Evolutionary conservation across 2,113 vertebrate genomes (phyloP).

Genomic region (Callocephalon fimbriatum): DNA sequence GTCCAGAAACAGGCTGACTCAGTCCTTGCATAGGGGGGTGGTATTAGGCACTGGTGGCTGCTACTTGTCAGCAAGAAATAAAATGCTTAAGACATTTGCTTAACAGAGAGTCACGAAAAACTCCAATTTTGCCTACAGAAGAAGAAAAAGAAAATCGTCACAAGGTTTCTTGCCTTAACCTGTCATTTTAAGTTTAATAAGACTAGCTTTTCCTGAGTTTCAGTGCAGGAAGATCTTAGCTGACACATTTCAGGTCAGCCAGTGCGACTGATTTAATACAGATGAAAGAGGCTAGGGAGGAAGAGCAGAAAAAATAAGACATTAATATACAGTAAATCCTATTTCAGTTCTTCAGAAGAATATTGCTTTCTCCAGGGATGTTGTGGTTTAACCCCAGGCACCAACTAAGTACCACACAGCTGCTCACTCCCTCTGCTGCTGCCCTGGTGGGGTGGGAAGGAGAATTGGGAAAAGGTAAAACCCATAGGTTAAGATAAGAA

Average conservation of each 20-base stretch:
- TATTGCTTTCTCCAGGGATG: not conserved
- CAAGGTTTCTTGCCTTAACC: not conserved
- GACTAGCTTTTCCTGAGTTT: not conserved
- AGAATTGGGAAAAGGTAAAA: not conserved
- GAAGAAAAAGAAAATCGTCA: not conserved
- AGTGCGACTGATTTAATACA: not conserved
- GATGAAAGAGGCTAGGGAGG: not conserved
- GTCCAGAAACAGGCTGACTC: not conserved
- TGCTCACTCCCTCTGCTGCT: not conserved
- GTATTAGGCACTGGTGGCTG: not conserved
- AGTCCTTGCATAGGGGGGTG: not conserved
- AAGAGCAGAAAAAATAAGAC: not conserved
- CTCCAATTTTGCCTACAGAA: not conserved
- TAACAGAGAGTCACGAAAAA: not conserved
- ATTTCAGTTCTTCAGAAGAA: not conserved
- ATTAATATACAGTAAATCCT: constrained; percentile 5
- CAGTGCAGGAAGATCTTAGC: not conserved
- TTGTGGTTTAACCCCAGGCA: not conserved
- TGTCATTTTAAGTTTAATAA: not conserved
- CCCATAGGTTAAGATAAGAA: not conserved
- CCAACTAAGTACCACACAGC: not conserved
- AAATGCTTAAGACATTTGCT: not conserved
- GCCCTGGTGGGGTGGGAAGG: not conserved
- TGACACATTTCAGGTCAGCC: not conserved
- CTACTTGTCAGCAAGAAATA: not conserved